Evolutionary conservation across 2,888 invertebrate species (phyloP).

Genomic region (Nemurella pictetii): DNA sequence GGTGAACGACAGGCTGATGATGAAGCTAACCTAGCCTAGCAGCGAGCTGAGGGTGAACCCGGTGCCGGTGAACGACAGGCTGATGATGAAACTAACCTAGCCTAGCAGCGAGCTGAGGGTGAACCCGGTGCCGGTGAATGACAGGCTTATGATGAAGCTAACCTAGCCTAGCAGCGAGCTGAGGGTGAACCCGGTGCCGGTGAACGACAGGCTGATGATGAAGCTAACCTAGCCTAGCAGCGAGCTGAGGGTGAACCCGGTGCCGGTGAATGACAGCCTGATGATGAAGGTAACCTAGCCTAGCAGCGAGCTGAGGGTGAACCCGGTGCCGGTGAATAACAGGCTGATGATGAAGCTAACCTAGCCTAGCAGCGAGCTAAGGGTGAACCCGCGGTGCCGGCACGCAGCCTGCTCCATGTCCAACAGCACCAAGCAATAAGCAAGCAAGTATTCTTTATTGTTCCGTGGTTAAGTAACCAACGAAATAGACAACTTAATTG

Average conservation of each 20-base stretch:
- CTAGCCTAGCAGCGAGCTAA: not conserved
- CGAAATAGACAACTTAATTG: too few species aligned
- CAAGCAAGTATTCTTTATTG: too few species aligned
- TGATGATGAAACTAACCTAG: not conserved
- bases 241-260: not conserved
- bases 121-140: not conserved
- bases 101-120: not conserved
- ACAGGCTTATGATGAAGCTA: not conserved
- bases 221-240: not conserved
- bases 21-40: not conserved
- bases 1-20: not conserved
- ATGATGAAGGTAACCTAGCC: not conserved
- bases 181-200: not conserved
- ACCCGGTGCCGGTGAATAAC: not conserved
- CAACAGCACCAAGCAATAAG: not conserved
- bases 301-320: not conserved
- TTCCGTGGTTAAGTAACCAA: too few species aligned
- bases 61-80: not conserved
- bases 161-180: not conserved
- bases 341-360: not conserved
- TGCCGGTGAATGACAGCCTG: too few species aligned
- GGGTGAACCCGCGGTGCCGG: not conserved
- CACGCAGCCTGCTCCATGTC: not conserved
- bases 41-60: not conserved
- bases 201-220: not conserved